Evolutionary conservation across 1,140 invertebrate species (phyloP), one percentile per base, ranked within the genome.

Genomic region (Schlechtendalia chinensis): DNA sequence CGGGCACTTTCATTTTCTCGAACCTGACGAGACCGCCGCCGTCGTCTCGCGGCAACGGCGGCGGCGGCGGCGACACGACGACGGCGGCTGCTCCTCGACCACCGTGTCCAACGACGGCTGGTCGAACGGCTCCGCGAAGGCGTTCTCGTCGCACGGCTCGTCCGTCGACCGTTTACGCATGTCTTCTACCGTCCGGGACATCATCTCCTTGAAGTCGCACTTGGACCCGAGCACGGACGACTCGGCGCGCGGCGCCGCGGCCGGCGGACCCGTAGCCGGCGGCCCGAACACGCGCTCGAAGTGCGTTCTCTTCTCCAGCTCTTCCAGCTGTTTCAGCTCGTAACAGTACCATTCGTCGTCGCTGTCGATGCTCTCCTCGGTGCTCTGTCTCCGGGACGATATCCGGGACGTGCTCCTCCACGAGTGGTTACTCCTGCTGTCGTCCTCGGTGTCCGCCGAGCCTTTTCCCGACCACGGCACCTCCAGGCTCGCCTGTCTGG

Each of bases 321-420:
- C 92, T 86, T 96, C 93, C 54, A 96, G 85, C 86, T 96, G 94
- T 65, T 92, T 88, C 74, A 96, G 84, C 84, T 96, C 94, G 85
- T 96, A 95, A 82, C 93, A 93, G 84, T 95, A 96, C 92, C 94
- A 96, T 87, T 96, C 94, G 84, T 96, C 94, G 86, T 96, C 94
- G 59, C 93, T 94, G 85, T 96, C 94, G 80, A 96, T 96, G 81
- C 93, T 94, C 83, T 96, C 94, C 87, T 96, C 94, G 0, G 94
- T 96, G 85, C 94, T 95, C 87, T 96, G 94, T 54, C 94, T 87
- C 83, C 94, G 88, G 2, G 94, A 96, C 8, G 93, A 94, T n/a
- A 93, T 92, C 82, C 93, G 87, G 1, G 93, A 95, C 3, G 93
- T 91, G 83, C 93, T 95, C 82, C 94, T 88, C 87, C 92, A 94